Percentiles rank a stretch among this genome's conserved stretches.
Evolutionary conservation across 2,797 vertebrate species (phyloP).

Genomic region (Peromyscus melanophrys): DNA sequence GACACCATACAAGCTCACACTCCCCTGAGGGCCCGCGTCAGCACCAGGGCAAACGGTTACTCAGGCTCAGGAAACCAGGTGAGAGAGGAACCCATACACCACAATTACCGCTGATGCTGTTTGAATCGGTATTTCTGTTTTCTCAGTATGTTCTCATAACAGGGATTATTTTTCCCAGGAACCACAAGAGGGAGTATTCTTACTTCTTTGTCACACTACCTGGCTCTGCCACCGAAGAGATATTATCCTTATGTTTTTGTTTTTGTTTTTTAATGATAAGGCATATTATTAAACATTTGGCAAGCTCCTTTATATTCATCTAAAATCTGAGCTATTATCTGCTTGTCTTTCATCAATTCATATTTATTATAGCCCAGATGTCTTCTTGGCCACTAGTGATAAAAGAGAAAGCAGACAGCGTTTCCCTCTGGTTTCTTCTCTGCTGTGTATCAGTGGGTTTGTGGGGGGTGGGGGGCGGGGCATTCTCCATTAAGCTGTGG

Average conservation of each 20-base stretch:
- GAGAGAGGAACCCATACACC: neutral
- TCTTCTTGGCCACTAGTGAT: conserved; percentile 5
- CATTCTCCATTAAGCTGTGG: conserved; percentile 33
- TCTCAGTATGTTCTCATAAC: conserved; percentile 18
- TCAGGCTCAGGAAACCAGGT: neutral
- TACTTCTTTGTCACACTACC: conserved; percentile 73
- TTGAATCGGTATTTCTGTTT: conserved; percentile 45
- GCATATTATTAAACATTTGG: conserved; percentile 47
- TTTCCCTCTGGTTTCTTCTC: conserved; percentile 22
- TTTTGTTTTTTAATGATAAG: conserved; percentile 39
- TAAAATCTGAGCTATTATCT: conserved; percentile 62
- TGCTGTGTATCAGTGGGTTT: neutral
- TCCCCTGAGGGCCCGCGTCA: neutral
- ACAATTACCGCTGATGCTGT: neutral
- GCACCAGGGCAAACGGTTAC: neutral
- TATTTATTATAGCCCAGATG: conserved; percentile 49
- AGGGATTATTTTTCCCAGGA: conserved; percentile 67
- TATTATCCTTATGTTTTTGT: neutral
- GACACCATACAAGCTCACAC: neutral
- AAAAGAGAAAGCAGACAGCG: conserved; percentile 46
- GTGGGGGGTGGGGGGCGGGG: neutral
- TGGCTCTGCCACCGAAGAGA: neutral
- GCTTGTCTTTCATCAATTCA: conserved; percentile 51
- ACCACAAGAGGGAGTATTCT: conserved; percentile 85
- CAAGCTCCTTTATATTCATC: conserved; percentile 39